phyloP scores from a whole-genome alignment of 2,113 vertebrate genomes.

The Nycticryphes semicollaris region DNA sequence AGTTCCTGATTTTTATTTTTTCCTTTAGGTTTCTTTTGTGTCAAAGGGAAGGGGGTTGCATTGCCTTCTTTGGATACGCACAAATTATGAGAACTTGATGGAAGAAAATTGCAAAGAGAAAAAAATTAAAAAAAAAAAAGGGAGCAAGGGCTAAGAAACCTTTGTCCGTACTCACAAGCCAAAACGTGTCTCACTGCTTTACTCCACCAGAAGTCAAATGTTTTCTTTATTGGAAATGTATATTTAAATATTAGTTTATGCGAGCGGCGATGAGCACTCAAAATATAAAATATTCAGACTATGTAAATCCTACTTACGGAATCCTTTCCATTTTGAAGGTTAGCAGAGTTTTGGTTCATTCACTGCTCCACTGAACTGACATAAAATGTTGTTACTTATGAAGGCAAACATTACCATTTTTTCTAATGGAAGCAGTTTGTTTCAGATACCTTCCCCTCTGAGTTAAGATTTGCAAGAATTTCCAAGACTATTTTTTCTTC shows the following conservation, averaged over 20 bases:
- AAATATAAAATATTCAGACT: conserved; percentile 76
- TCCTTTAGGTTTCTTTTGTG: conserved; percentile 27
- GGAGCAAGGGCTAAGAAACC: neutral
- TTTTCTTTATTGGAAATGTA: conserved; percentile 54
- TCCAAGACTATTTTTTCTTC: conserved; percentile 19
- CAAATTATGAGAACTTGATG: conserved; percentile 5
- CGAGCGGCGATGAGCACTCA: conserved; percentile 63
- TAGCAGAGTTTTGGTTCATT: conserved; percentile 71
- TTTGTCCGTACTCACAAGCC: conserved; percentile 11
- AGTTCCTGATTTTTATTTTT: neutral
- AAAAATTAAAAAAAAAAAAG: neutral
- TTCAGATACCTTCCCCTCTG: conserved; percentile 29
- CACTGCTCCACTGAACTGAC: conserved; percentile 68
- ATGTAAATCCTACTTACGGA: conserved; percentile 71
- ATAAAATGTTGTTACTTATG: conserved; percentile 64
- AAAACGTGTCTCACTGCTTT: conserved; percentile 20
- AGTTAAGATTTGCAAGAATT: conserved; percentile 56
- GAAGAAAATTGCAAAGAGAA: neutral
- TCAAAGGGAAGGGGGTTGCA: neutral
- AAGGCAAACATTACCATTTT: conserved; percentile 68
- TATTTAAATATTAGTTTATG: conserved; percentile 59
- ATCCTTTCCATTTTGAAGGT: conserved; percentile 71
- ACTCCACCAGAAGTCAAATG: conserved; percentile 30
- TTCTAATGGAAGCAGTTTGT: conserved; percentile 56
- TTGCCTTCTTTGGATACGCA: neutral